Evolutionary conservation across 2,888 invertebrate genomes (phyloP).

Genomic region (Tenodera sinensis): DNA sequence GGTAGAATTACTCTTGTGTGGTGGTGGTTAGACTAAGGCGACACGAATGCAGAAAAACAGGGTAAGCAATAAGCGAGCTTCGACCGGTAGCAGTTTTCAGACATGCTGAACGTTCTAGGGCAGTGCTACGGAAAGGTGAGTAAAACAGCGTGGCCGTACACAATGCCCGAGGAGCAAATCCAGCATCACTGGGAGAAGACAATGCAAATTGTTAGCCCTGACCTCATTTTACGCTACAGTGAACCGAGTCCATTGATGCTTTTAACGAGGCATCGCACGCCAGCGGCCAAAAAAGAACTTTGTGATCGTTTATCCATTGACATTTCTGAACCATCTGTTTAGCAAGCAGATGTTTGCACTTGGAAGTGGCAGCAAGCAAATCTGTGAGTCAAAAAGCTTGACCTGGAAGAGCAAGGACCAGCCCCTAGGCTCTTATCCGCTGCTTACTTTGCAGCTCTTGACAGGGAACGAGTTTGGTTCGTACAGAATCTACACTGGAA

Average conservation of each 20-base stretch:
- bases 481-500: too few relatives aligned
- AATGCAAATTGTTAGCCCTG: neutral
- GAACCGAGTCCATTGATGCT: neutral
- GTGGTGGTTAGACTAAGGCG: too few relatives aligned
- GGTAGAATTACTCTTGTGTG: too few relatives aligned
- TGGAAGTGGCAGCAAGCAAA: neutral
- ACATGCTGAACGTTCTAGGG: neutral
- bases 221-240: neutral
- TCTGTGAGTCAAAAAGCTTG: too few relatives aligned
- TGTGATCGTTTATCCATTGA: neutral
- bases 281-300: neutral
- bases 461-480: too few relatives aligned
- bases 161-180: neutral
- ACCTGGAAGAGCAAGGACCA: too few relatives aligned
- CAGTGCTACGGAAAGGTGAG: neutral
- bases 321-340: neutral
- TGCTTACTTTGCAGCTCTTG: too few relatives aligned
- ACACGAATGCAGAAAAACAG: too few relatives aligned
- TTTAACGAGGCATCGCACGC: neutral
- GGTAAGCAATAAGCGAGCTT: too few relatives aligned
- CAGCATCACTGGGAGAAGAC: neutral
- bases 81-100: neutral
- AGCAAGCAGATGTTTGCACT: neutral
- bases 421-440: too few relatives aligned
- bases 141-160: neutral